Conservation (phyloP, 2,797 vertebrate species). For the Lithobates sylvaticus region DNA sequence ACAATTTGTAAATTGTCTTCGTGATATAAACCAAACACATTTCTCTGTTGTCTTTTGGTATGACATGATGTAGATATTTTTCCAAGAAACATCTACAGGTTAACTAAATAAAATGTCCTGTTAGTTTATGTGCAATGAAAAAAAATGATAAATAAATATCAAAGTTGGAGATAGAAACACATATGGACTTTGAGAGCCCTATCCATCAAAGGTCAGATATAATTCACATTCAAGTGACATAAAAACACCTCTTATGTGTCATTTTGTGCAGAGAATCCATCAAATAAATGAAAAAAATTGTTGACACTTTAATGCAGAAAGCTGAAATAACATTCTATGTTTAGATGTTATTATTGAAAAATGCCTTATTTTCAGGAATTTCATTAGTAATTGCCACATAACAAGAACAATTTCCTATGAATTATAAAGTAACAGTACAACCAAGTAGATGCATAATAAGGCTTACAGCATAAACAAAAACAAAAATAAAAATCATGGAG, state of each 20-base stretch:
- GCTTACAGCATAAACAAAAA: no score
- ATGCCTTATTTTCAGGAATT: background rate
- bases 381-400: no score
- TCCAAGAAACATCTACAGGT: background rate
- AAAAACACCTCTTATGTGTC: background rate
- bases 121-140: background rate
- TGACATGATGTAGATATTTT: background rate
- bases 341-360: background rate
- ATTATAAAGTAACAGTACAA: no score
- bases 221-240: slow-evolving; percentile 14
- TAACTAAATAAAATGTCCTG: background rate
- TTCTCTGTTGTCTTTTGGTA: background rate
- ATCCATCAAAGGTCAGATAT: slow-evolving; percentile 26
- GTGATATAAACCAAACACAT: background rate
- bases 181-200: slow-evolving; percentile 7
- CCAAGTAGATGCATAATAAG: no score
- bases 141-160: slow-evolving; percentile 15
- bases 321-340: background rate
- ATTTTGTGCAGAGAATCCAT: background rate
- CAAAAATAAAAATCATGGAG: no score
- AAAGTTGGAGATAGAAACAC: slow-evolving; percentile 14
- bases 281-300: background rate
- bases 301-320: background rate
- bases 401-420: no score
- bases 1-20: background rate